phyloP scores from a whole-genome alignment of 2,888 invertebrate genomes.

The Cryptocheilus praepositus region DNA sequence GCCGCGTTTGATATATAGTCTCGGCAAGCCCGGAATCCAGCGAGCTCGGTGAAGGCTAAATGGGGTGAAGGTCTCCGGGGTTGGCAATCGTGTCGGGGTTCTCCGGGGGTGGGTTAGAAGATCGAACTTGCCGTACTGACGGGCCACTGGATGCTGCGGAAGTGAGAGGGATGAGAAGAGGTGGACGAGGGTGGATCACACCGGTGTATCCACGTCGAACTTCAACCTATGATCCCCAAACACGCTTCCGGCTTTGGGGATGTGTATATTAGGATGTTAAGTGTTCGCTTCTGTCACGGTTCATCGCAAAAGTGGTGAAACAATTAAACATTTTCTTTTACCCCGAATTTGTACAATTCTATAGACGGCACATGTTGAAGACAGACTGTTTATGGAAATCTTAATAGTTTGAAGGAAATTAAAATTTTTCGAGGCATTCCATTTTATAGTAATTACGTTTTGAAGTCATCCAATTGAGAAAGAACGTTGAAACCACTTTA shows the following conservation, averaged over 20 bases:
- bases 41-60: constrained; percentile 75
- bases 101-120: constrained; percentile 25
- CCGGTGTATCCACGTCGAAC: constrained; percentile 6
- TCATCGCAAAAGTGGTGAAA: no score
- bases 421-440: no score
- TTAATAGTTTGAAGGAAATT: no score
- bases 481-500: no score
- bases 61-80: constrained; percentile 73
- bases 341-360: no score
- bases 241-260: constrained; percentile 25
- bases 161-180: constrained; percentile 25
- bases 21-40: constrained; percentile 66
- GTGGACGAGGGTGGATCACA: constrained; percentile 19
- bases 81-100: constrained; percentile 45
- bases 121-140: constrained; percentile 45
- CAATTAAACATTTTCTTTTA: no score
- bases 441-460: no score
- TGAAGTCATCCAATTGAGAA: no score
- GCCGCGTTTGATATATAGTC: constrained; percentile 45
- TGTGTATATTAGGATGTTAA: no score
- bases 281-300: no score
- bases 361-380: no score
- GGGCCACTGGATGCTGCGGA: constrained; percentile 12
- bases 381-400: no score
- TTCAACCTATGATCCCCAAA: constrained; percentile 21